Conservation (phyloP, 2,113 vertebrate genomes). For the Prionailurus bengalensis region DNA sequence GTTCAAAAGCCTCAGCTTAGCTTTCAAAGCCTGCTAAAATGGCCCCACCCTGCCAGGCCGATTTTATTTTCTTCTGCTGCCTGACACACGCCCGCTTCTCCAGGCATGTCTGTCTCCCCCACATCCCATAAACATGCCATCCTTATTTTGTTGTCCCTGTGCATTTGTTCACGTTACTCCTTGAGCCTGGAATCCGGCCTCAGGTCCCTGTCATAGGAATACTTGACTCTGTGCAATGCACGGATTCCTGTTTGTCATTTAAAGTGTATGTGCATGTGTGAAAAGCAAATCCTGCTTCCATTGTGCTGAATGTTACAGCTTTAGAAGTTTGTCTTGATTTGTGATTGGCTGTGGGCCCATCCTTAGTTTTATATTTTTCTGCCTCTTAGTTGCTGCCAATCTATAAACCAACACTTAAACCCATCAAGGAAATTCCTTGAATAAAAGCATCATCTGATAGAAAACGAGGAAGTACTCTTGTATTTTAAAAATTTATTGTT, state of each 20-base stretch:
- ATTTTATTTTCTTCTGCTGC: conserved; percentile 55
- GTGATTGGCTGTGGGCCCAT: conserved; percentile 67
- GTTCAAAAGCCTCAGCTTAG: conserved; percentile 12
- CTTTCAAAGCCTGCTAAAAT: conserved; percentile 28
- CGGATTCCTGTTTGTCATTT: conserved; percentile 14
- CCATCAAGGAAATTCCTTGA: conserved; percentile 70
- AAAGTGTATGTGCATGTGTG: neutral
- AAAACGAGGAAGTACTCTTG: conserved; percentile 66
- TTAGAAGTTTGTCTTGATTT: conserved; percentile 61
- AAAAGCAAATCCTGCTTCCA: conserved; percentile 26
- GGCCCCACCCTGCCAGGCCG: neutral
- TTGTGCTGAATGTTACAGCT: neutral
- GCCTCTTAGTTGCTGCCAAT: conserved; percentile 67
- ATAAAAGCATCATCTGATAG: conserved; percentile 72
- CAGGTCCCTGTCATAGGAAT: neutral
- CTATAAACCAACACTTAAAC: conserved; percentile 74
- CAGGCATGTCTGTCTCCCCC: conserved; percentile 26
- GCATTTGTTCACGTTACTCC: neutral
- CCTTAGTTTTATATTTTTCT: conserved; percentile 65
- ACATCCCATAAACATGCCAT: neutral
- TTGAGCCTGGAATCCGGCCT: conserved; percentile 54
- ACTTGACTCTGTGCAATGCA: conserved; percentile 29
- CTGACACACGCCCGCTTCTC: conserved; percentile 33
- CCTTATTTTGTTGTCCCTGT: conserved; percentile 40
- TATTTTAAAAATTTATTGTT: conserved; percentile 61